Evolutionary conservation across 2,113 vertebrate species (phyloP), one percentile per base, ranked within the genome.

Genomic region (Notarius quadriscutis): DNA sequence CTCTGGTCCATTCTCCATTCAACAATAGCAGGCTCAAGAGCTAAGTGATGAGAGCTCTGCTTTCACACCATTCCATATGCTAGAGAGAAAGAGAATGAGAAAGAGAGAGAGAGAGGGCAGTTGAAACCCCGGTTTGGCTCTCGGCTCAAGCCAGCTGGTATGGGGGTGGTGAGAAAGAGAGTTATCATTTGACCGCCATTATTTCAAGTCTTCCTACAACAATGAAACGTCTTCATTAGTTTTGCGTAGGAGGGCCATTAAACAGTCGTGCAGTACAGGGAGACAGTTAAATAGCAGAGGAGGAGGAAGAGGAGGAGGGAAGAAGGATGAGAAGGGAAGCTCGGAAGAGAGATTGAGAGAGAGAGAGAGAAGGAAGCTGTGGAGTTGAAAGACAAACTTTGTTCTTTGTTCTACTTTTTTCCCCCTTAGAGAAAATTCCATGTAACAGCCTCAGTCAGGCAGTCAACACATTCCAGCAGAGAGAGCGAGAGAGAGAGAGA

Each of bases 131-230:
- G 83, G 91, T 90, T 93, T 96, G 95, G 95, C 94, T 94, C 95
- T 93, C 91, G 93, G 92, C 93, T 95, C 93, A 20, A 90, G 87
- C 94, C 94, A 95, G 94, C 93, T 95, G 95, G 93, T 94, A 92
- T 86, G 95, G 90, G 91, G 94, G 94, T 62, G 93, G 79, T 71
- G 58, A 83, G 92, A 87, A 88, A 92, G 91, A 91, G 92, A 89
- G 91, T 91, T 92, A 85, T 95, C 91, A 88, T 93, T 91, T 90
- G 92, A 92, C 89, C 88, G 87, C 92, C 91, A 94, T 95, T 95
- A 94, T 95, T 95, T 93, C 91, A 86, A 84, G 84, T 79, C 65
- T 86, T 84, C 75, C 89, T 90, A 92, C 91, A 91, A 94, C 94
- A 95, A 94, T 93, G 92, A 92, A 90, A 91, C 72, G 88, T 94